Conservation (phyloP, 2,797 vertebrate genomes). For the Atherinosoma microstoma region DNA sequence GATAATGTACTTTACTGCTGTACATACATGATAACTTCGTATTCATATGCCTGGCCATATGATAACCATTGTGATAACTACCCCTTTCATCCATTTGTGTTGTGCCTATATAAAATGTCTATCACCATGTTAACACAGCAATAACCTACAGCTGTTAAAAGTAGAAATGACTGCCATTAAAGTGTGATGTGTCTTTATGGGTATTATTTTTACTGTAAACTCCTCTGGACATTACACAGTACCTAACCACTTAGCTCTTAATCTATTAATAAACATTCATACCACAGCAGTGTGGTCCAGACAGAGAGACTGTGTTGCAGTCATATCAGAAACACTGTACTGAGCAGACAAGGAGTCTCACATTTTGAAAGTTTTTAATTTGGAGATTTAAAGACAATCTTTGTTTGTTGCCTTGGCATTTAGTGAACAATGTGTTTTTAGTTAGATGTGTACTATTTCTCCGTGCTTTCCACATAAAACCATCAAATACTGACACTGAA, state of each 20-base stretch:
- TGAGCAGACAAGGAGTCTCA: slow-evolving; percentile 4
- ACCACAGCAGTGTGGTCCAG: slow-evolving; percentile 39
- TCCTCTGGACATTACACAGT: slow-evolving; percentile 42
- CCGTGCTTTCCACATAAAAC: slow-evolving; percentile 20
- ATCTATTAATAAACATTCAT: slow-evolving; percentile 64
- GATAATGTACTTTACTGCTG: not conserved
- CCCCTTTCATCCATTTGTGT: not conserved
- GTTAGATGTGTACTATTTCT: slow-evolving; percentile 7
- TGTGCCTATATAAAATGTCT: not conserved
- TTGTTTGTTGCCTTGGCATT: slow-evolving; percentile 29
- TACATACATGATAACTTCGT: slow-evolving; percentile 16
- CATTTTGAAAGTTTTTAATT: slow-evolving; percentile 19
- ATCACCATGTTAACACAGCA: not conserved
- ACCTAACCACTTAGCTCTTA: slow-evolving; percentile 36
- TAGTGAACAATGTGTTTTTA: slow-evolving; percentile 18
- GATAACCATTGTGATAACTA: not conserved
- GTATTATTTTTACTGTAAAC: slow-evolving; percentile 35
- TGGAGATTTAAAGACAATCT: slow-evolving; percentile 3
- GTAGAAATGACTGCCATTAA: not conserved
- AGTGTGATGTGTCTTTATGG: not conserved
- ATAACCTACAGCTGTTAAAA: not conserved
- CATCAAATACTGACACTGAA: slow-evolving; percentile 25
- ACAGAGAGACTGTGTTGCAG: slow-evolving; percentile 18
- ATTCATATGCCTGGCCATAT: not conserved
- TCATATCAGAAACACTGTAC: slow-evolving; percentile 46